Base-by-base conservation (phyloP, 1,140 invertebrate genomes). In the Cepaea nemoralis region DNA sequence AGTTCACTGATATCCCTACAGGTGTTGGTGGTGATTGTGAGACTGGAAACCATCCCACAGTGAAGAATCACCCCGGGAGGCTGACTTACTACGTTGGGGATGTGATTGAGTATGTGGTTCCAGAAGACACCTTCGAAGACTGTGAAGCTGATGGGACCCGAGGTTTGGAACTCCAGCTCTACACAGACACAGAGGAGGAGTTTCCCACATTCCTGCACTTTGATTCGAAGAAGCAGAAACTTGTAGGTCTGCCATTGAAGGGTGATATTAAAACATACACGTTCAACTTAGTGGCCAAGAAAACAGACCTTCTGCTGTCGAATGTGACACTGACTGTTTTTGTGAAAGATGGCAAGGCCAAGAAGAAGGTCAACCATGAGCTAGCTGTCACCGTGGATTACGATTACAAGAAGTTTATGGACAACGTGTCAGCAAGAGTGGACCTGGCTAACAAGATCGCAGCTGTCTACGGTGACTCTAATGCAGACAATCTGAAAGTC, bases 101-200 rank as follows among this genome's bases (percentile, higher is more conserved):
- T 91, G 93, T 94, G 0, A 94, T 96, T 79, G 92, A 92, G 91
- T 94, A 90, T 89, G 94, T 94, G 90, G 95, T 98, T 74, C 93
- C 87, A 10, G 87, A 96, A 93, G 96, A 98, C 87, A 95, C 96
- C 0, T 98, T 97, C 92, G 97, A 95, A 89, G 97, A 98, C 92
- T 94, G 94, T 0, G 95, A 97, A 90, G 96, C 97, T 90, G 95
- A 95, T 31, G 94, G 94, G 80, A 94, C 95, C 0, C 91, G 94
- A 45, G 94, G 94, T 80, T 92, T 97, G 84, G 94, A 94, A 69
- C 93, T 98, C 83, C 94, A 94, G 1, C 91, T 98, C 0, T 93
- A 95, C 95, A 97, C 0, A 90, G 93, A 50, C 91, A 92, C 48
- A 90, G 93, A 10, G 50, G 83, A 77, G 3, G 31, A 33, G 0